Evolutionary conservation across 2,888 invertebrate genomes (phyloP), one percentile per base, ranked within the genome.

Genomic region (Theristus sp.): DNA sequence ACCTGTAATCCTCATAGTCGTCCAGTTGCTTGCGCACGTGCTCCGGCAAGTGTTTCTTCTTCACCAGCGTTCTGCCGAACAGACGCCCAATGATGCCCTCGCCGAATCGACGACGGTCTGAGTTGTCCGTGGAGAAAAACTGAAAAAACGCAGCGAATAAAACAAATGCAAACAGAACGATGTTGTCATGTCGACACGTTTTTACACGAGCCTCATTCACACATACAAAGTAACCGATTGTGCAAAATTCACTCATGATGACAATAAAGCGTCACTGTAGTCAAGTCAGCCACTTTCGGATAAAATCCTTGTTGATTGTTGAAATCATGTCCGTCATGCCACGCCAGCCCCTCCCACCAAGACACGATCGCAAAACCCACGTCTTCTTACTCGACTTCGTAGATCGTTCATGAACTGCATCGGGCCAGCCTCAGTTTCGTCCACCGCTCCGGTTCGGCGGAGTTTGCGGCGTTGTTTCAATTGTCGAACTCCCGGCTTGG

Each of bases 1-100:
- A 68, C 68, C 68, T 82, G 78, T 91, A 87, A 79, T 94, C 93
- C 67, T 87, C 86, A 73, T 91, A 82, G 75, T 90, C 88, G 74
- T 91, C 89, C 65, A 91, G 75, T 72, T 88, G 87, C 58, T 83
- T 81, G 63, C 80, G 83, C 47, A 77, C 71, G 47, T 86, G 81
- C 80, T 71, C 71, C 61, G 64, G 82, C 30, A 62, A 81, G 69
- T 84, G 81, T 61, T 65, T 55, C 71, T 72, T 64, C 55, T 58
- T 31, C 77, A 57, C 85, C 80, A 49, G 84, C 57, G 71, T 73
- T 38, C 75, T 84, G 83, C 86, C 82, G 73, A 86, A 84, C 71
- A 85, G 80, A 68, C 84, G 80, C 57, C 87, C 87, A 60, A 87
- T 81, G 75, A 87, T 81, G 67, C 89, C 84, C 84, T 86, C 83